Evolutionary conservation across 2,113 vertebrate genomes (phyloP).

Genomic region (Alouatta palliata): DNA sequence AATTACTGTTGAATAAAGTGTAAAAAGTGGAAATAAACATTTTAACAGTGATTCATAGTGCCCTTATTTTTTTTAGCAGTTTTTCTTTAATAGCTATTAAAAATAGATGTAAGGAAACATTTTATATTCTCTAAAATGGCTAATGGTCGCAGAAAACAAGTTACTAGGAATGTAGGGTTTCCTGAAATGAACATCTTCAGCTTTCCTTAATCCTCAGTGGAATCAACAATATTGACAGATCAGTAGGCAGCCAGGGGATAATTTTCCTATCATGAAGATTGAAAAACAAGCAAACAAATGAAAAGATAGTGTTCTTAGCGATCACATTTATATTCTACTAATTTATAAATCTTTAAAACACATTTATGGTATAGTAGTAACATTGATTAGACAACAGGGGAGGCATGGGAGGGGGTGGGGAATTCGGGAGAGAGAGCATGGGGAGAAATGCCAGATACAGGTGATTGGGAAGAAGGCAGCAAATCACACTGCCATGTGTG

Average conservation of each 20-base stretch:
- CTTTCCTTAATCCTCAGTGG: background rate
- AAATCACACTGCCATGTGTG: too few species aligned
- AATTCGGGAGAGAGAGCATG: too few species aligned
- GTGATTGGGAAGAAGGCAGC: too few species aligned
- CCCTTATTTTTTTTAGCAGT: background rate
- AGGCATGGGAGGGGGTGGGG: too few species aligned
- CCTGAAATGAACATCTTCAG: background rate
- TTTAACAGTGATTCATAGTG: background rate
- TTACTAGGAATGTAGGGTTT: background rate
- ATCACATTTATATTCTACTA: background rate
- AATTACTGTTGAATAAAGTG: background rate
- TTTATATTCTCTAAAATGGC: background rate
- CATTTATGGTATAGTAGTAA: background rate
- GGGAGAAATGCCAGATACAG: too few species aligned
- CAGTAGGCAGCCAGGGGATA: background rate
- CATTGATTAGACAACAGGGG: background rate
- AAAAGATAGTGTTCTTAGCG: background rate
- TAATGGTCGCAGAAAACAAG: background rate
- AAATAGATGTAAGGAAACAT: background rate
- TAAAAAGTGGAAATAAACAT: background rate
- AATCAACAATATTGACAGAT: background rate
- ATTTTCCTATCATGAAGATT: background rate
- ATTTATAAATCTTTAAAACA: background rate
- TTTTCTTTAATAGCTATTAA: background rate
- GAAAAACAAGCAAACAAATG: background rate